phyloP scores from a whole-genome alignment of 2,888 invertebrate genomes.

The Tetragnatha montana region DNA sequence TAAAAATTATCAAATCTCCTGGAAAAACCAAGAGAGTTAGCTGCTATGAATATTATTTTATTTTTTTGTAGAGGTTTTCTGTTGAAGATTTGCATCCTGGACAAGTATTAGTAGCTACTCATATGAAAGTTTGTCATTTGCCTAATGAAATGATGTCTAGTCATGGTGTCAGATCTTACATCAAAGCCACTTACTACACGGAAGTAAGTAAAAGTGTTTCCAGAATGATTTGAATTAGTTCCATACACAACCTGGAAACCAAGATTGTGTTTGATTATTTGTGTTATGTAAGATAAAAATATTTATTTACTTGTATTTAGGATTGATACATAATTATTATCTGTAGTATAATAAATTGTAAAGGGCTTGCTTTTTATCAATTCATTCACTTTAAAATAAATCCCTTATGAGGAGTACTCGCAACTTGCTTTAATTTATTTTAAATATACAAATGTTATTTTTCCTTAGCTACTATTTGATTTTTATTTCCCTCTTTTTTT shows the following conservation, averaged over 20 bases:
- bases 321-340: background rate
- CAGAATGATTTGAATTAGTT: background rate
- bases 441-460: too few species aligned
- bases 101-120: slow-evolving; percentile 67
- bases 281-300: too few species aligned
- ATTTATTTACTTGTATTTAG: background rate
- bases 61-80: slow-evolving; percentile 40
- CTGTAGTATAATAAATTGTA: background rate
- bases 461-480: background rate
- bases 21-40: too few species aligned
- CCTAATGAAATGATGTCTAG: slow-evolving; percentile 47
- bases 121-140: slow-evolving; percentile 59
- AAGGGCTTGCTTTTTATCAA: too few species aligned
- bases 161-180: slow-evolving; percentile 35
- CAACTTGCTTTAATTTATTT: too few species aligned
- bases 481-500: background rate
- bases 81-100: slow-evolving; percentile 62
- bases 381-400: background rate
- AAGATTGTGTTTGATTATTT: too few species aligned
- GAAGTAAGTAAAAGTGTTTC: slow-evolving; percentile 32
- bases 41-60: background rate
- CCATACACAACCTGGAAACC: too few species aligned
- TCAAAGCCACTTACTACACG: slow-evolving; percentile 58
- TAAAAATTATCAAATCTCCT: background rate
- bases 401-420: background rate